A percentile compares a stretch with the other conserved stretches of the same genome.
phyloP scores from a whole-genome alignment of 2,888 invertebrate species.

The Heteromurus nitidus region DNA sequence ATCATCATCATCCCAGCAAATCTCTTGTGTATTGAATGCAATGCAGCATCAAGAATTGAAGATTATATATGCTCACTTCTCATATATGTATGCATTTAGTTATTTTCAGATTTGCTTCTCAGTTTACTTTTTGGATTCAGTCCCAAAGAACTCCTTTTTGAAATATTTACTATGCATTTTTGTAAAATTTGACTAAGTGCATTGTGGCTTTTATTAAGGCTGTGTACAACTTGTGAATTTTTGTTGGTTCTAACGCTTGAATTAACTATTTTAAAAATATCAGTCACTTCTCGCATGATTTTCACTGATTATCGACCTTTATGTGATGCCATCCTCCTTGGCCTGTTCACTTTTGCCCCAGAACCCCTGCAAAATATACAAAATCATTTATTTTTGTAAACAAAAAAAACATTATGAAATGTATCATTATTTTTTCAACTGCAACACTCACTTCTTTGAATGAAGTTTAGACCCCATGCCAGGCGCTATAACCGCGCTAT shows the following conservation, averaged over 20 bases:
- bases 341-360: neutral
- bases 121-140: neutral
- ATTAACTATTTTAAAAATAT: neutral
- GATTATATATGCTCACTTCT: slow-evolving; percentile 7
- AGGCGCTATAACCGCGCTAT: slow-evolving; percentile 32
- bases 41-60: too few species aligned
- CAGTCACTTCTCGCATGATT: too few species aligned
- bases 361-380: neutral
- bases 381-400: neutral
- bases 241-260: neutral
- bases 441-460: slow-evolving; percentile 5
- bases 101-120: too few species aligned
- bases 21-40: neutral
- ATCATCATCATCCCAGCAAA: too few species aligned
- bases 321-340: neutral
- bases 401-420: neutral
- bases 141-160: neutral
- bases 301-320: neutral
- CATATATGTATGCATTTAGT: too few species aligned
- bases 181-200: neutral
- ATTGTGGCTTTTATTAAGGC: neutral
- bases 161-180: neutral
- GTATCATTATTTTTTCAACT: neutral
- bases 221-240: slow-evolving; percentile 3
- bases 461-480: slow-evolving; percentile 4